These are phyloP conservation scores for Hiodon alosoides DNA, from an alignment of 2,113 vertebrate genomes.

Conservation along the genomic window DNA sequence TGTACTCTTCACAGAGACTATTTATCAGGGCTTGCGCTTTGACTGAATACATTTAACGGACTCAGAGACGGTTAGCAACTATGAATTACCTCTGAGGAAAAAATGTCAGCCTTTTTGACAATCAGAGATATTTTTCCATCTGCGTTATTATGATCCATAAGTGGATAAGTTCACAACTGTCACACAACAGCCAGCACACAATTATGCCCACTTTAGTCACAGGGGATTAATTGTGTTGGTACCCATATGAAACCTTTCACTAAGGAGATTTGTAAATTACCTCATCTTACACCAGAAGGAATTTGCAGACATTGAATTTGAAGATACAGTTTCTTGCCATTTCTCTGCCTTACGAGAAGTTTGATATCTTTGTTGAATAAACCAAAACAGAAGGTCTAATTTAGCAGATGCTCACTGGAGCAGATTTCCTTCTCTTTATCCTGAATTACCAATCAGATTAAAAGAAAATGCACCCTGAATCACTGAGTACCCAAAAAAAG, in stretches of 20 bases:
- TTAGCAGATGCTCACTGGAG: slow-evolving; percentile 5
- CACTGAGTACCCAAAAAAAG: slow-evolving; percentile 9
- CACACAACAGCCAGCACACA: neutral
- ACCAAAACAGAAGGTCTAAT: neutral
- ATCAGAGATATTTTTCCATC: slow-evolving; percentile 6
- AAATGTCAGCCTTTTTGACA: slow-evolving; percentile 17
- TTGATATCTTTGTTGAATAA: neutral
- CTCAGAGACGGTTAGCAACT: slow-evolving; percentile 30
- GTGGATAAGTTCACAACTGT: slow-evolving; percentile 1
- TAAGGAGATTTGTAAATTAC: neutral
- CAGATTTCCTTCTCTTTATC: slow-evolving; percentile 8
- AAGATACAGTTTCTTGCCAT: neutral
- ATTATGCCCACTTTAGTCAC: neutral
- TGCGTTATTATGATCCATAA: neutral
- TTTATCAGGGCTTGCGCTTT: slow-evolving; percentile 29
- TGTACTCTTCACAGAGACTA: slow-evolving; percentile 30
- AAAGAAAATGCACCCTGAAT: slow-evolving; percentile 5
- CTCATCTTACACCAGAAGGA: slow-evolving; percentile 6
- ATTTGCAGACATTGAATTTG: slow-evolving; percentile 12
- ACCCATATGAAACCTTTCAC: neutral
- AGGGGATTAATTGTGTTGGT: slow-evolving; percentile 10
- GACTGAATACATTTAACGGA: slow-evolving; percentile 37
- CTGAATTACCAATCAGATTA: slow-evolving; percentile 23
- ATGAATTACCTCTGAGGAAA: slow-evolving; percentile 24
- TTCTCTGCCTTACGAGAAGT: neutral